Evolutionary conservation across 2,888 invertebrate genomes (phyloP).

Genomic region (Portevinia maculata): DNA sequence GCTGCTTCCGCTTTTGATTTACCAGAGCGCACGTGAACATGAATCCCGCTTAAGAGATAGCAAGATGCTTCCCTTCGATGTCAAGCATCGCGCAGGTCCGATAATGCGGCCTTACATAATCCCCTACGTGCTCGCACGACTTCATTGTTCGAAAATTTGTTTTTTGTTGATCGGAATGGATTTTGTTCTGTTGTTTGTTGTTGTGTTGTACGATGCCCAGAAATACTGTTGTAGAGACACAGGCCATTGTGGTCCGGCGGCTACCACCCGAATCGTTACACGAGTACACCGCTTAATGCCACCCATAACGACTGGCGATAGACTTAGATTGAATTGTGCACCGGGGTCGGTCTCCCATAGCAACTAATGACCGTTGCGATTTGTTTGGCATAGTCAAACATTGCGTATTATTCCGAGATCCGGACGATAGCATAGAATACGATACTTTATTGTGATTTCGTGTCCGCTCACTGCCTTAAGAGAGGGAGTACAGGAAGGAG

Average conservation of each 20-base stretch:
- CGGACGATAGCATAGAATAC: constrained; percentile 67
- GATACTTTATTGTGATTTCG: constrained; percentile 75
- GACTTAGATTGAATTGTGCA: constrained; percentile 74
- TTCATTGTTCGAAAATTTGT: constrained; percentile 73
- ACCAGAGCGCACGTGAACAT: constrained; percentile 35
- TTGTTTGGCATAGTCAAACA: constrained; percentile 72
- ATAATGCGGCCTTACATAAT: constrained; percentile 73
- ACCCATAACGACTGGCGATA: constrained; percentile 71
- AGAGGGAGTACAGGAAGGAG: constrained; percentile 17
- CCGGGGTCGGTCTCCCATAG: constrained; percentile 56
- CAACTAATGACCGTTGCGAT: constrained; percentile 73
- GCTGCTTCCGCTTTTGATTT: constrained; percentile 42
- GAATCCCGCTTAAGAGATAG: constrained; percentile 23
- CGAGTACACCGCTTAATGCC: constrained; percentile 74
- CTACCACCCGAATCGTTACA: constrained; percentile 73
- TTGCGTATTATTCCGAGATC: constrained; percentile 69
- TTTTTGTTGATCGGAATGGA: constrained; percentile 67
- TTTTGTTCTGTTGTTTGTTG: constrained; percentile 59
- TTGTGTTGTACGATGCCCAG: constrained; percentile 66
- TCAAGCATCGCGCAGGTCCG: constrained; percentile 50
- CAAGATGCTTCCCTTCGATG: constrained; percentile 35
- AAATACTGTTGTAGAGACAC: constrained; percentile 66
- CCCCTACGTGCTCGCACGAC: constrained; percentile 74
- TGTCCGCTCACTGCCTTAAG: constrained; percentile 56
- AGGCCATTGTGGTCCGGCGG: constrained; percentile 64